Evolutionary conservation across 53 echinoderm and acorn worm species (phyloP).

Genomic region (Paracentrotus lividus): DNA sequence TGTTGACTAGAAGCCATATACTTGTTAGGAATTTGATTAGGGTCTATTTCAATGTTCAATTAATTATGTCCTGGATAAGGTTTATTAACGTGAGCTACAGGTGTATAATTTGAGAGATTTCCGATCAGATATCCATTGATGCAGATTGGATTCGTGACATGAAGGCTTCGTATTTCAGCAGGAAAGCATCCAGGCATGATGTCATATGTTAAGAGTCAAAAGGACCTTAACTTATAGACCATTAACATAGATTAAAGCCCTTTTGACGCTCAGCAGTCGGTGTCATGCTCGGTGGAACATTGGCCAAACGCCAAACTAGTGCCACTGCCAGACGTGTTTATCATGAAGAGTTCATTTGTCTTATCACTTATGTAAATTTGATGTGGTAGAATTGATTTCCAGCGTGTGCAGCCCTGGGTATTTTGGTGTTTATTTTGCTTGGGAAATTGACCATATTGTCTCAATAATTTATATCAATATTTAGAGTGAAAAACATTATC

Average conservation of each 20-base stretch:
- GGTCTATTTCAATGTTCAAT: not conserved
- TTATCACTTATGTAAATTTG: conserved; percentile 27
- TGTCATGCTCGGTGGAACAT: not conserved
- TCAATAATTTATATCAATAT: not conserved
- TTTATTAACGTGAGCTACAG: not conserved
- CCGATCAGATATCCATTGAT: not conserved
- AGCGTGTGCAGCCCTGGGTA: not conserved
- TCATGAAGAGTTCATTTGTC: conserved; percentile 37
- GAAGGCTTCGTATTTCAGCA: conserved; percentile 11
- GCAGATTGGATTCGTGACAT: not conserved
- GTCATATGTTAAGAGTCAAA: not conserved
- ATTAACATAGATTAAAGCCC: not conserved
- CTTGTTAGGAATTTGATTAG: not conserved
- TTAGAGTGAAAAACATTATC: not conserved
- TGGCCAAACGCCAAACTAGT: not conserved
- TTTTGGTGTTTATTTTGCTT: not conserved
- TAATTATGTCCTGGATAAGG: conserved; percentile 20
- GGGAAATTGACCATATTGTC: not conserved
- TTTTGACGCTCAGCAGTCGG: not conserved
- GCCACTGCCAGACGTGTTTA: not conserved
- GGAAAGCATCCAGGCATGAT: conserved; percentile 28
- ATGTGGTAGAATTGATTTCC: not conserved
- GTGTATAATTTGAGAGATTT: conserved; percentile 32
- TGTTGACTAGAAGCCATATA: not conserved
- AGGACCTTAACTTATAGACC: not conserved